Percentiles rank a stretch among this genome's conserved stretches.
Evolutionary conservation across 1,140 invertebrate genomes (phyloP).

Genomic region (Xylocopa sonorina): DNA sequence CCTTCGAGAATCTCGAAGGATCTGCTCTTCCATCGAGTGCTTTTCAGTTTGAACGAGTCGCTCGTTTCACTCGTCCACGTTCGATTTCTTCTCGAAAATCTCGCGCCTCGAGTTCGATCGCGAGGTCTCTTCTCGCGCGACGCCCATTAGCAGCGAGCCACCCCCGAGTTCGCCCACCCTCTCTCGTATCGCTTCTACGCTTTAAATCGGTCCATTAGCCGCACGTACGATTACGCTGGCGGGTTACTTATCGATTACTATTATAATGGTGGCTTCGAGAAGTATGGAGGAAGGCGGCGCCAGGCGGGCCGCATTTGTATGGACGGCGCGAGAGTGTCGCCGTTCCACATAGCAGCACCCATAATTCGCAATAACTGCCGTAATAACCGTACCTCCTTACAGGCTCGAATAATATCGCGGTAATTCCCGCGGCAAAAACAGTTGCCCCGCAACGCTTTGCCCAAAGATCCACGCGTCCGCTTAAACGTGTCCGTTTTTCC

Average conservation of each 20-base stretch:
- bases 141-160: too few species aligned
- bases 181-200: conserved; percentile 56
- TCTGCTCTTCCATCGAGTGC: too few species aligned
- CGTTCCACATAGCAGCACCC: conserved; percentile 61
- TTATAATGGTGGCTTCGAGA: conserved; percentile 69
- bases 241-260: conserved; percentile 79
- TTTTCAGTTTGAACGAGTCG: too few species aligned
- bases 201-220: conserved; percentile 74
- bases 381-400: conserved; percentile 77
- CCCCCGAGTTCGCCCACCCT: too few species aligned
- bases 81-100: too few species aligned
- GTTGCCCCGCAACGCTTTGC: too few species aligned
- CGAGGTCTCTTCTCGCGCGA: too few species aligned
- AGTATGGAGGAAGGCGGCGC: not conserved
- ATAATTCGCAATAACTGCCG: conserved; percentile 78
- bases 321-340: conserved; percentile 42
- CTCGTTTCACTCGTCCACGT: too few species aligned
- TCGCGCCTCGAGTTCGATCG: too few species aligned
- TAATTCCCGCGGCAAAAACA: conserved; percentile 70
- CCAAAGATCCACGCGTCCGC: too few species aligned
- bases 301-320: conserved; percentile 33
- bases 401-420: conserved; percentile 72
- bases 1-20: too few species aligned
- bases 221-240: conserved; percentile 72
- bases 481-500: not conserved